These are phyloP conservation scores for Martes martes DNA, from an alignment of 2,113 vertebrate species.

Conservation along the genomic window DNA sequence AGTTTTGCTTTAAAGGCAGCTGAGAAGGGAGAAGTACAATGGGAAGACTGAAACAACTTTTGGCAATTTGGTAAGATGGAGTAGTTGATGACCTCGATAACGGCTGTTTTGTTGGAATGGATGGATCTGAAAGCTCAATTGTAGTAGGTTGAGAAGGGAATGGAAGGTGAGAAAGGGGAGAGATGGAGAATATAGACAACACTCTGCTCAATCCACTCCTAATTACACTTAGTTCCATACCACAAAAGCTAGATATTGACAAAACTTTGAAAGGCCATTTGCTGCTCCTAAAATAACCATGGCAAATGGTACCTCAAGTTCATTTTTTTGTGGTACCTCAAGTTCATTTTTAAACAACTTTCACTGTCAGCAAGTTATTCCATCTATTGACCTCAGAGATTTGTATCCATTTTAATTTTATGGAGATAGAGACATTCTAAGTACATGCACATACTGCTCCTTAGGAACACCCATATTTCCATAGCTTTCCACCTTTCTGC, in stretches of 20 bases:
- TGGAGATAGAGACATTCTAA: neutral
- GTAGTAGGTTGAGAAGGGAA: conserved; percentile 2
- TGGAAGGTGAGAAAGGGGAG: neutral
- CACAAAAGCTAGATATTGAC: conserved; percentile 64
- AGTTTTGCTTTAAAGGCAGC: neutral
- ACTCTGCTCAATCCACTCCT: conserved; percentile 36
- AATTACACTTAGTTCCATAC: conserved; percentile 41
- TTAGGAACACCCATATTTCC: no score
- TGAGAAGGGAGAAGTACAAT: neutral
- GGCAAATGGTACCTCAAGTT: neutral
- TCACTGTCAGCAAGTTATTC: conserved; percentile 41
- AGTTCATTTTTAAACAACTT: conserved; percentile 38
- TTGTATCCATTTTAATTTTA: neutral
- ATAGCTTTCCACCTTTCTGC: neutral
- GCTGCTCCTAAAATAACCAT: conserved; percentile 54
- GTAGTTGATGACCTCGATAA: conserved; percentile 53
- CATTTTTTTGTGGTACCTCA: conserved; percentile 46
- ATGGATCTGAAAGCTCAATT: conserved; percentile 51
- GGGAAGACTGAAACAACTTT: conserved; percentile 30
- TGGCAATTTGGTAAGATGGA: conserved; percentile 31
- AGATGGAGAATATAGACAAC: conserved; percentile 46
- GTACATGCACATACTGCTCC: neutral
- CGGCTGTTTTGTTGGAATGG: conserved; percentile 38
- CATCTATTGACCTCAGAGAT: neutral
- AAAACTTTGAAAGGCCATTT: conserved; percentile 55